Evolutionary conservation across 1,140 invertebrate species (phyloP).

Genomic region (Xylocopa sonorina): DNA sequence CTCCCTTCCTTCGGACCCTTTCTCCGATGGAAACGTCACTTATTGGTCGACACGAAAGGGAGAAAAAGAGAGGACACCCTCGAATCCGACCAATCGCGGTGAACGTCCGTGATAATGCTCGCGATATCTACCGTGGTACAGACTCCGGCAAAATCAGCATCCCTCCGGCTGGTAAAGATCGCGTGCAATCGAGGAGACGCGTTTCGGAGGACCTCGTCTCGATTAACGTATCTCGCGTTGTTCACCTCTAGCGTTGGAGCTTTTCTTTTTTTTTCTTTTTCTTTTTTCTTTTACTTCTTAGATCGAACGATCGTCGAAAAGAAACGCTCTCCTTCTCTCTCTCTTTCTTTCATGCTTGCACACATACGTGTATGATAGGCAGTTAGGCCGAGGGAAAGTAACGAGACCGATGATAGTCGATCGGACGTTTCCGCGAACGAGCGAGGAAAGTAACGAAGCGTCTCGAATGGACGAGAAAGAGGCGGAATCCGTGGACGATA

Average conservation of each 20-base stretch:
- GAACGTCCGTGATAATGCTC: constrained; percentile 63
- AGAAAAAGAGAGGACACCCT: constrained; percentile 65
- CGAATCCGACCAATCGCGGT: constrained; percentile 67
- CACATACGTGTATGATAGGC: no score
- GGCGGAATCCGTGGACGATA: constrained; percentile 34
- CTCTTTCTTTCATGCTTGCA: no score
- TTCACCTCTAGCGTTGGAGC: background rate
- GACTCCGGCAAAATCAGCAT: constrained; percentile 57
- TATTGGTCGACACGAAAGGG: constrained; percentile 71
- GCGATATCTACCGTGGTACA: constrained; percentile 56
- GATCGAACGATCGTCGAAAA: no score
- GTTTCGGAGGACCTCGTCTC: background rate
- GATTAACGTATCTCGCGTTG: background rate
- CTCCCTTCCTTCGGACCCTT: constrained; percentile 68
- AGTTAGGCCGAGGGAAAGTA: background rate
- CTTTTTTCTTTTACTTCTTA: no score
- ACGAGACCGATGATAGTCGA: background rate
- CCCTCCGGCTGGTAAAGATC: constrained; percentile 25
- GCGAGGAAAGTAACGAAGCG: constrained; percentile 40
- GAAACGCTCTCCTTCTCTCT: no score
- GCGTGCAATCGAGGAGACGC: background rate
- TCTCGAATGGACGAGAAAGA: constrained; percentile 35
- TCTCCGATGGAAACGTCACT: constrained; percentile 76
- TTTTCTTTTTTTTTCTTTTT: no score
- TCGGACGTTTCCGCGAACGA: constrained; percentile 34